Conservation (phyloP, 1,140 invertebrate species). For the Anagrus nilaparvatae region DNA sequence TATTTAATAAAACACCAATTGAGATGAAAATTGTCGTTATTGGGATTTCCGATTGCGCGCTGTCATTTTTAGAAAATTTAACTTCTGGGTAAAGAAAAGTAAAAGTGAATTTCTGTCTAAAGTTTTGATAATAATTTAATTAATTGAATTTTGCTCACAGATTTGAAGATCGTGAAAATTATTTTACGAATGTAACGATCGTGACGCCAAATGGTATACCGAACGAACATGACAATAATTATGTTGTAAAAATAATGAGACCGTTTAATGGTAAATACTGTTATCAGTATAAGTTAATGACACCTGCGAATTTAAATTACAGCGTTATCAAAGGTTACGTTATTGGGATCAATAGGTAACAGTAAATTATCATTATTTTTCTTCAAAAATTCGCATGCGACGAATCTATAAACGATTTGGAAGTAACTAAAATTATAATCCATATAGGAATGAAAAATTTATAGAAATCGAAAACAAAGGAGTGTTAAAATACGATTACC, state of each 20-base stretch:
- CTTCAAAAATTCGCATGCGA: conserved; percentile 1
- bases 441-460: conserved; percentile 46
- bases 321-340: conserved; percentile 46
- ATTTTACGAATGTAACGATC: conserved; percentile 50
- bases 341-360: conserved; percentile 45
- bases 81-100: conserved; percentile 51
- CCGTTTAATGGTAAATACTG: conserved; percentile 42
- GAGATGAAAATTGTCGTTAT: conserved; percentile 61
- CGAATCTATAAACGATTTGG: conserved; percentile 3
- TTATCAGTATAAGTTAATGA: conserved; percentile 39
- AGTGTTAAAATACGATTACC: conserved; percentile 48
- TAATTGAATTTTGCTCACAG: conserved; percentile 10
- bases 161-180: conserved; percentile 13
- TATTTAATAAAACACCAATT: conserved; percentile 38
- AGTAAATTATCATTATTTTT: conserved; percentile 7
- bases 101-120: too few relatives aligned
- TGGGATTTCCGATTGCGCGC: conserved; percentile 58
- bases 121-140: conserved; percentile 4
- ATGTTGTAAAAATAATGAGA: conserved; percentile 37
- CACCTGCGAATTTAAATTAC: conserved; percentile 42
- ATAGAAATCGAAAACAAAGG: conserved; percentile 43
- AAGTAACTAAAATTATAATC: too few relatives aligned
- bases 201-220: conserved; percentile 57
- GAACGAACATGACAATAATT: conserved; percentile 36
- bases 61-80: conserved; percentile 57